A percentile compares a stretch with the other conserved stretches of the same genome.
phyloP scores from a whole-genome alignment of 2,888 invertebrate genomes.

The Volucella zonaria region DNA sequence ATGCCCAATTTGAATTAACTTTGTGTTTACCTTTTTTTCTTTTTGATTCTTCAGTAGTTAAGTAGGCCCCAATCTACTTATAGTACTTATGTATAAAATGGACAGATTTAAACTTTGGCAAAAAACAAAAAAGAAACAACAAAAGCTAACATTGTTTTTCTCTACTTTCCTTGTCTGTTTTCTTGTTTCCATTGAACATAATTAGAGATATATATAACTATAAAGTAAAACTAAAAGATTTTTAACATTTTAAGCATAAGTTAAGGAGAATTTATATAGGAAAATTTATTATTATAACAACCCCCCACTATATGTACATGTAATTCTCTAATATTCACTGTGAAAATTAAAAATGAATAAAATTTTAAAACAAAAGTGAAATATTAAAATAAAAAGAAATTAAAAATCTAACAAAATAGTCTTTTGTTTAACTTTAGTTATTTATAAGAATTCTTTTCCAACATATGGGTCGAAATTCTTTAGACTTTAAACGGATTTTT shows the following conservation, averaged over 20 bases:
- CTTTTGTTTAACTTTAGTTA: too few species aligned
- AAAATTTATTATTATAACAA: slow-evolving; percentile 69
- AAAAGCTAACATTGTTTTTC: neutral
- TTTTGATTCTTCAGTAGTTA: slow-evolving; percentile 19
- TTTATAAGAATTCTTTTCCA: too few species aligned
- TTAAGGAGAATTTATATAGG: slow-evolving; percentile 73
- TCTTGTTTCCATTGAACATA: slow-evolving; percentile 43
- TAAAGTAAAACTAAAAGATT: slow-evolving; percentile 15
- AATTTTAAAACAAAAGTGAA: slow-evolving; percentile 46
- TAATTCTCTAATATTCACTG: slow-evolving; percentile 73
- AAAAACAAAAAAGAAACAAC: neutral
- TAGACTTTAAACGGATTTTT: too few species aligned
- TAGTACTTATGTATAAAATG: slow-evolving; percentile 35
- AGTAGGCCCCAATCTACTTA: slow-evolving; percentile 26
- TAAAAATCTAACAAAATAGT: slow-evolving; percentile 37
- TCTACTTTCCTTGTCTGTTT: slow-evolving; percentile 30
- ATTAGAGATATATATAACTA: slow-evolving; percentile 8
- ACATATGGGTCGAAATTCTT: too few species aligned
- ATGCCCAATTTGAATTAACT: neutral
- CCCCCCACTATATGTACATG: slow-evolving; percentile 57
- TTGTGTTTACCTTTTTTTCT: slow-evolving; percentile 7
- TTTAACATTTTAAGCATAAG: slow-evolving; percentile 64
- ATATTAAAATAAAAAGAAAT: slow-evolving; percentile 59
- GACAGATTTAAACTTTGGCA: slow-evolving; percentile 18
- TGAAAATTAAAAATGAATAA: slow-evolving; percentile 72